These are phyloP conservation scores for Scaptomyza graminum DNA, from an alignment of 1,140 invertebrate genomes.

Conservation along the genomic window DNA sequence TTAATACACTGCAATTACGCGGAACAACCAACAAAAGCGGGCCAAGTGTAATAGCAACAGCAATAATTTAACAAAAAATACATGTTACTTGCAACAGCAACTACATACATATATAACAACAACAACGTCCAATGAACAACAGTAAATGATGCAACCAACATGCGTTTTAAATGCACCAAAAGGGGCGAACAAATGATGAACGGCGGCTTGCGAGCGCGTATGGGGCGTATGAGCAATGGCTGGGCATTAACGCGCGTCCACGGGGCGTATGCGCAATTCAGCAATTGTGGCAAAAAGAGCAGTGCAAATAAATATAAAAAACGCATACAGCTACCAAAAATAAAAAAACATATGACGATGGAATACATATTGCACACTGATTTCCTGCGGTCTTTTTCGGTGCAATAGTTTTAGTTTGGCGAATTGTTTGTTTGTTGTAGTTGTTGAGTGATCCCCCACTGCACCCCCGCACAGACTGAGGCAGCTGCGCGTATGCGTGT, in stretches of 20 bases:
- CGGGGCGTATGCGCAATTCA: constrained; percentile 47
- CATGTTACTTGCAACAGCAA: constrained; percentile 38
- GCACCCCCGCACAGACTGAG: neutral
- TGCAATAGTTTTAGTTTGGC: constrained; percentile 62
- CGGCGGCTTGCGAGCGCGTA: constrained; percentile 27
- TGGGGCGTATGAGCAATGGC: constrained; percentile 73
- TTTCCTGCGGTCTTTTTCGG: constrained; percentile 61
- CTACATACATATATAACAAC: constrained; percentile 15
- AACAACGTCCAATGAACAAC: neutral
- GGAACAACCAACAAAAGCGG: constrained; percentile 23
- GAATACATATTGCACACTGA: constrained; percentile 52
- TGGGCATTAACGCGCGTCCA: constrained; percentile 60
- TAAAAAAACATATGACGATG: too few species aligned
- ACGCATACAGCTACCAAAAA: neutral
- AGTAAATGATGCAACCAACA: constrained; percentile 18
- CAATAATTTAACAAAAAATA: constrained; percentile 54
- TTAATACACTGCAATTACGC: constrained; percentile 72
- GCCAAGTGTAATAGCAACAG: constrained; percentile 48
- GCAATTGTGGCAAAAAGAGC: constrained; percentile 26
- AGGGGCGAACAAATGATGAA: constrained; percentile 58
- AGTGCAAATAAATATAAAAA: constrained; percentile 18
- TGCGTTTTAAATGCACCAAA: constrained; percentile 31
- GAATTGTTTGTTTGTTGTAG: constrained; percentile 54
- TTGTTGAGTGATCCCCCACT: constrained; percentile 1
- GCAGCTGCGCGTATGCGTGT: constrained; percentile 28